A percentile compares a stretch with the other conserved stretches of the same genome.
These are phyloP conservation scores for Lepidonotus clava DNA, from an alignment of 2,888 invertebrate species.

Conservation along the genomic window DNA sequence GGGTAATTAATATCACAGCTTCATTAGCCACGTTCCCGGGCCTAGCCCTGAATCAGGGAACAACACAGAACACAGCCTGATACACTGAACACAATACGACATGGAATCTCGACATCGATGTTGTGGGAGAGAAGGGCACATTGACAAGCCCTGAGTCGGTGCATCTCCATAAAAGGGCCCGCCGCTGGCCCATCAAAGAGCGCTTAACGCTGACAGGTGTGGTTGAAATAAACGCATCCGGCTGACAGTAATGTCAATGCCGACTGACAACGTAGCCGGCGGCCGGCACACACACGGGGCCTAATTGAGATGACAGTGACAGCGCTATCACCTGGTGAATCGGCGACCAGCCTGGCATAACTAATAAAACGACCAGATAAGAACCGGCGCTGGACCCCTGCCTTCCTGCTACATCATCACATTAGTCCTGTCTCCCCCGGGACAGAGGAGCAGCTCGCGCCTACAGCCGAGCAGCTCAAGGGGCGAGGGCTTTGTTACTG, in stretches of 20 bases:
- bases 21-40: too few species aligned
- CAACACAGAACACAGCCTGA: too few species aligned
- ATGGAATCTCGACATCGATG: background rate
- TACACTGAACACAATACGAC: too few species aligned
- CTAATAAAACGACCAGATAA: background rate
- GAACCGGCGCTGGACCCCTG: background rate
- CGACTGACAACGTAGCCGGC: background rate
- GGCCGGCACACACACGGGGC: background rate
- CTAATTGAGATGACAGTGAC: conserved; percentile 12
- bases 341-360: background rate
- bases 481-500: too few species aligned
- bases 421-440: background rate
- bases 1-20: too few species aligned
- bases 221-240: background rate
- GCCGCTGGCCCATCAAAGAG: too few species aligned
- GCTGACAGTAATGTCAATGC: background rate
- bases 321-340: background rate
- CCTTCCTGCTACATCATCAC: background rate
- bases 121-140: too few species aligned
- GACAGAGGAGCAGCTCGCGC: background rate
- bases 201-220: background rate
- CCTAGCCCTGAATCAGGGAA: too few species aligned
- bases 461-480: too few species aligned
- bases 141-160: too few species aligned
- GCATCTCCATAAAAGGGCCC: too few species aligned